These are phyloP conservation scores for Drosophila rellima DNA, from an alignment of 2,888 invertebrate genomes.

Conservation along the genomic window DNA sequence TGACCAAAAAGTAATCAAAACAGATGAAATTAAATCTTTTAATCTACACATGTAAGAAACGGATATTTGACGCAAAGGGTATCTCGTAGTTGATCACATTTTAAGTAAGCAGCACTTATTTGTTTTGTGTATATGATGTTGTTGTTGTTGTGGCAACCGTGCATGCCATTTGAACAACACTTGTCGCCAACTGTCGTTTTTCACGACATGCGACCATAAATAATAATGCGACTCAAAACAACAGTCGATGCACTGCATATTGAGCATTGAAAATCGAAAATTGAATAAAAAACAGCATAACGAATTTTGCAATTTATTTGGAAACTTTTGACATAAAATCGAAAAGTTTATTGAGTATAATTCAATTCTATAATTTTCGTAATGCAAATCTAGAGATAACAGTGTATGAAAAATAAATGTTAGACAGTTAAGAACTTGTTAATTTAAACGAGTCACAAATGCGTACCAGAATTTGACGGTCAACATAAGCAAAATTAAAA, in stretches of 20 bases:
- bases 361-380: not conserved
- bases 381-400: not conserved
- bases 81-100: not conserved
- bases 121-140: constrained; percentile 26
- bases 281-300: not conserved
- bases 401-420: no score
- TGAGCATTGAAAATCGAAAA: constrained; percentile 29
- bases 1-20: no score
- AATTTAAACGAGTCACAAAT: no score
- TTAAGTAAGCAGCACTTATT: not conserved
- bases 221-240: constrained; percentile 68
- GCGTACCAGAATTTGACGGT: no score
- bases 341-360: not conserved
- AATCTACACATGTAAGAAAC: not conserved
- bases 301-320: not conserved
- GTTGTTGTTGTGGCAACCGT: constrained; percentile 75
- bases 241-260: constrained; percentile 57
- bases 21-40: no score
- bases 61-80: not conserved
- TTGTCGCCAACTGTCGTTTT: constrained; percentile 78
- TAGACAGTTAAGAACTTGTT: no score
- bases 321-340: not conserved
- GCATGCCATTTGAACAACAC: constrained; percentile 75
- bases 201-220: constrained; percentile 76
- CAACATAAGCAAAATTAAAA: no score